Percentiles rank a stretch among this genome's conserved stretches.
Evolutionary conservation across 2,113 vertebrate species (phyloP).

Genomic region (Dasyprocta punctata): DNA sequence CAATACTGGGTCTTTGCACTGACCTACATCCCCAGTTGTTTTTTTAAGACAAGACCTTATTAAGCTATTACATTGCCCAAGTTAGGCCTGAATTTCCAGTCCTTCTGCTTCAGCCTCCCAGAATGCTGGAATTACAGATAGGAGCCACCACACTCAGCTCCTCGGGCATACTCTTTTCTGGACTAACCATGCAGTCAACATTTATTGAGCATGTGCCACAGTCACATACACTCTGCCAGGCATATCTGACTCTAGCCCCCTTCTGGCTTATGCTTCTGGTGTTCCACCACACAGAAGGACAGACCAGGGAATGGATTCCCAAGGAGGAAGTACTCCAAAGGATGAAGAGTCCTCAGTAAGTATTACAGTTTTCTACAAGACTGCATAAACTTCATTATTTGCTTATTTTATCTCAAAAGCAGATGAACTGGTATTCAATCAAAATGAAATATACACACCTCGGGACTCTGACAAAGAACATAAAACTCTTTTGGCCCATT

Average conservation of each 20-base stretch:
- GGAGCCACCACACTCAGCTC: not conserved
- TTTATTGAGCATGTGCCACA: not conserved
- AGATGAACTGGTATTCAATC: not conserved
- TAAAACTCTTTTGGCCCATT: not conserved
- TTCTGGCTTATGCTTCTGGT: not conserved
- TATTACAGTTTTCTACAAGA: not conserved
- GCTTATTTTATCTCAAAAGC: conserved; percentile 49
- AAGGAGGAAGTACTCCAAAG: not conserved
- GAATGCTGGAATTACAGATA: not conserved
- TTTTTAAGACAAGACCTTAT: not conserved
- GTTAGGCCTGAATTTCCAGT: not conserved
- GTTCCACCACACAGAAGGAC: not conserved
- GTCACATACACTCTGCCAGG: not conserved
- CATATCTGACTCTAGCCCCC: too few relatives aligned
- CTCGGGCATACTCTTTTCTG: not conserved
- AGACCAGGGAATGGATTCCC: not conserved
- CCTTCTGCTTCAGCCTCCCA: not conserved
- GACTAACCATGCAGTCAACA: not conserved
- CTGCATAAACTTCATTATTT: not conserved
- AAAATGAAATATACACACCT: conserved; percentile 19
- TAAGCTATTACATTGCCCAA: not conserved
- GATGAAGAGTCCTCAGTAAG: not conserved
- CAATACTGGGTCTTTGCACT: not conserved
- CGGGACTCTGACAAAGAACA: not conserved
- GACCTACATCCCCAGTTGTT: not conserved